Percentiles rank a stretch among this genome's conserved stretches.
phyloP scores from a whole-genome alignment of 2,888 invertebrate genomes.

The Callimorpha dominula region DNA sequence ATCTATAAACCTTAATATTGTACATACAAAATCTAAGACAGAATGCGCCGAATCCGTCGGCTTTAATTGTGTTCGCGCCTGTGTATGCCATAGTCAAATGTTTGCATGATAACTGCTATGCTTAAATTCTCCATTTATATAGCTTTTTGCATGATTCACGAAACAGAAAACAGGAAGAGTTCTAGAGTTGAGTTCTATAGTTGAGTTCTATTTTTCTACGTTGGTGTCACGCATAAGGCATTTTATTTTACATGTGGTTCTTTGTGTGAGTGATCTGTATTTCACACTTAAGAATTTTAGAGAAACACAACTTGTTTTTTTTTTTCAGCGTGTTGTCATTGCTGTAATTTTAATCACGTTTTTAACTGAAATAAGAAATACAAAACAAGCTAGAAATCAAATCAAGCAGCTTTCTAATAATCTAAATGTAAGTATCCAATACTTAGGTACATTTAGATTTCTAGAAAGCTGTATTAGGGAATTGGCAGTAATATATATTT shows the following conservation, averaged over 20 bases:
- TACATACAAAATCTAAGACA: conserved; percentile 67
- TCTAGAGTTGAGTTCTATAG: background rate
- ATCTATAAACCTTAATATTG: conserved; percentile 55
- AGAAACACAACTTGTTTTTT: too few relatives aligned
- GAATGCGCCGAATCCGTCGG: conserved; percentile 63
- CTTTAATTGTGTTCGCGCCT: conserved; percentile 50
- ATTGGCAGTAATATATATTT: too few relatives aligned
- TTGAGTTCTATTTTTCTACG: background rate
- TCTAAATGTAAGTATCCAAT: too few relatives aligned
- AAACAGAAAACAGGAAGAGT: background rate
- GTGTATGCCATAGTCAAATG: conserved; percentile 48
- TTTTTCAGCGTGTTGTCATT: too few relatives aligned
- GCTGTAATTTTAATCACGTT: too few relatives aligned
- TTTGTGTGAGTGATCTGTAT: background rate
- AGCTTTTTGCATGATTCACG: background rate
- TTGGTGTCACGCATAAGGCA: background rate
- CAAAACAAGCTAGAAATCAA: too few relatives aligned
- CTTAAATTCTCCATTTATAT: conserved; percentile 16
- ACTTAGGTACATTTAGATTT: too few relatives aligned
- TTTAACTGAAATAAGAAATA: too few relatives aligned
- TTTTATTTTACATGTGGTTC: background rate
- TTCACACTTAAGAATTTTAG: background rate
- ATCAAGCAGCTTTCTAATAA: too few relatives aligned
- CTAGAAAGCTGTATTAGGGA: too few relatives aligned
- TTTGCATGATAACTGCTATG: conserved; percentile 49